Evolutionary conservation across 2,888 invertebrate species (phyloP), one percentile per base, ranked within the genome.

Genomic region (Sarcophaga subvicina): DNA sequence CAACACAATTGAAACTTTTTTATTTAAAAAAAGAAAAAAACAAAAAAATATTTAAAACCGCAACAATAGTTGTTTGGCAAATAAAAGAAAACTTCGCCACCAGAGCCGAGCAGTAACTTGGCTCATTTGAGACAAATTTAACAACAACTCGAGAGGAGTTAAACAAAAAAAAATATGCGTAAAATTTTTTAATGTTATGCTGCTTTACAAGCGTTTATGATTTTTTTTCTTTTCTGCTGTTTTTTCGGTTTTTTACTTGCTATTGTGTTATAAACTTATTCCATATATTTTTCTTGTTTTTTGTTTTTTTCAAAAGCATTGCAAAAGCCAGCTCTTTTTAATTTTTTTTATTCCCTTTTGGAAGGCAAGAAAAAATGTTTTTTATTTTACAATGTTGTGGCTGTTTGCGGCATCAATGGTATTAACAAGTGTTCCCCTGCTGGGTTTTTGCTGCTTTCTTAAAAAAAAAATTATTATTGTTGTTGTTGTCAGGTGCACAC

Each of bases 361-460:
- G 4, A 27, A 71, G 37, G 37, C 37, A 10, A 37, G 37, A 37
- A 37, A 72, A 54, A 63, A 63, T 59, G 66, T 72, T 83, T 72
- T 83, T 70, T 69, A 59, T 67, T 75, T 47, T 62, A 69, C 64
- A 72, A 71, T 73, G 60, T 86, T 86, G 77, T 77, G 86, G 72
- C 83, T 83, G 83, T 77, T 83, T 83, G 83, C 83, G 86, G 86
- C 86, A 83, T 80, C 77, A 83, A 73, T 79, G 79, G 79, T 71
- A 62, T 71, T 77, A 45, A 77, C 20, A 66, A 72, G 69, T 80
- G 80, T 72, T 79, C 63, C 79, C 82, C 83, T 69, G 83, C 73
- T 83, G 79, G 25, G 63, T 63, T 63, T 77, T 67, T 54, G 54
- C 10, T 37, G 37, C 10, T 37, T 37, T 1, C 22, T 37, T 37